These are phyloP conservation scores for Aplochiton taeniatus DNA, from an alignment of 2,797 vertebrate genomes.

Conservation along the genomic window DNA sequence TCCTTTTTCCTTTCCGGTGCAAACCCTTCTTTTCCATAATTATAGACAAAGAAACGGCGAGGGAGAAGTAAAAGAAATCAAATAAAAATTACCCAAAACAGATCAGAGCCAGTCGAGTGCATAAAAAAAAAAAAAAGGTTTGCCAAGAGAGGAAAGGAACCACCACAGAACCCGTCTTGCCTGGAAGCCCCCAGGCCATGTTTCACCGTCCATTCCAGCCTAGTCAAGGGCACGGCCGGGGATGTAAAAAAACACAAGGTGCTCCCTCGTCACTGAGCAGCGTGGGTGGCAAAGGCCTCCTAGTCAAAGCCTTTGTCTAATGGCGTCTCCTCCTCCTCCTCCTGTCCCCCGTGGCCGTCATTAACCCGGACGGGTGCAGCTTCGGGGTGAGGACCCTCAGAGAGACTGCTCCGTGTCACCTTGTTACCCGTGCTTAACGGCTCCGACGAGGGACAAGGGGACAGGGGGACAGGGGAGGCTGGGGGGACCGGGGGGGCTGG, in stretches of 20 bases:
- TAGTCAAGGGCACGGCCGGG: no score
- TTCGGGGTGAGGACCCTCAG: conserved; percentile 52
- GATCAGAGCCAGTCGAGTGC: no score
- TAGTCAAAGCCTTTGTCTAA: conserved; percentile 29
- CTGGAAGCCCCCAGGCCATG: no score
- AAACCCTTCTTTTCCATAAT: neutral
- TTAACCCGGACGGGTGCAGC: conserved; percentile 68
- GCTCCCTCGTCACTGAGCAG: neutral
- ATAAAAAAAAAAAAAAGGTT: no score
- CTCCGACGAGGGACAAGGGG: conserved; percentile 68
- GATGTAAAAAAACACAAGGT: no score
- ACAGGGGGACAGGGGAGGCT: conserved; percentile 12
- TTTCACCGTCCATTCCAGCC: no score
- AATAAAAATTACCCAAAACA: no score
- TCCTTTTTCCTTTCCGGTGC: conserved; percentile 16
- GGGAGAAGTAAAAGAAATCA: no score
- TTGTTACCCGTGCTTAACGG: conserved; percentile 67
- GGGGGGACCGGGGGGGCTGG: neutral
- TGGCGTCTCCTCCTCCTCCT: conserved; percentile 6
- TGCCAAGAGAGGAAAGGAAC: no score
- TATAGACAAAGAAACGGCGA: no score
- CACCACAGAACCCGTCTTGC: no score
- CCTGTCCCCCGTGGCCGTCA: conserved; percentile 50
- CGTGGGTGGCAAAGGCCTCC: neutral
- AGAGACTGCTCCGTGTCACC: conserved; percentile 65